Evolutionary conservation across 2,797 vertebrate species (phyloP).

Genomic region (Cuniculus paca): DNA sequence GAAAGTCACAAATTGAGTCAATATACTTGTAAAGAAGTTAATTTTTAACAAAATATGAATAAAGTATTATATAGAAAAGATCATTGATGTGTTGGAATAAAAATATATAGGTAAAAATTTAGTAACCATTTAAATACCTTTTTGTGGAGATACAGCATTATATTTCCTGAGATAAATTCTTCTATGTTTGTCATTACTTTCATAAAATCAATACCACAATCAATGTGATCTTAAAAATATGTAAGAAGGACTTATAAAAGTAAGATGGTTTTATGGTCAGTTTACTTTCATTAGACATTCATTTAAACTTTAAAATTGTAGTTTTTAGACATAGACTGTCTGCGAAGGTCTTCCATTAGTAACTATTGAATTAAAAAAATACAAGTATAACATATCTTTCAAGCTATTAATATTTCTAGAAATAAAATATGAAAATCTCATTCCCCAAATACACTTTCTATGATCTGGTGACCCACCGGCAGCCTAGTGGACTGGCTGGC

Average conservation of each 20-base stretch:
- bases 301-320: conserved; percentile 43
- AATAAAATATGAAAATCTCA: neutral
- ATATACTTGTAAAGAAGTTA: conserved; percentile 56
- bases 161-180: conserved; percentile 19
- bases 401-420: conserved; percentile 17
- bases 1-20: conserved; percentile 21
- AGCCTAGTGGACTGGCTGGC: neutral
- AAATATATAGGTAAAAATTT: conserved; percentile 13
- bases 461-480: neutral
- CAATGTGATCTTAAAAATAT: conserved; percentile 34
- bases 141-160: neutral
- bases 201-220: neutral
- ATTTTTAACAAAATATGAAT: conserved; percentile 46
- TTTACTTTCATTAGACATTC: conserved; percentile 26
- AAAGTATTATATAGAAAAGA: conserved; percentile 2
- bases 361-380: conserved; percentile 34
- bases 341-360: neutral
- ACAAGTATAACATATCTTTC: conserved; percentile 10
- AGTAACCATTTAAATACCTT: neutral
- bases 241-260: neutral
- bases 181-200: neutral
- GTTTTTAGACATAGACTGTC: conserved; percentile 26
- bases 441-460: conserved; percentile 26
- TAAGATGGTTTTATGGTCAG: neutral
- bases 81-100: neutral